Conservation (phyloP, 1,140 invertebrate genomes). For the Nymphalis io region DNA sequence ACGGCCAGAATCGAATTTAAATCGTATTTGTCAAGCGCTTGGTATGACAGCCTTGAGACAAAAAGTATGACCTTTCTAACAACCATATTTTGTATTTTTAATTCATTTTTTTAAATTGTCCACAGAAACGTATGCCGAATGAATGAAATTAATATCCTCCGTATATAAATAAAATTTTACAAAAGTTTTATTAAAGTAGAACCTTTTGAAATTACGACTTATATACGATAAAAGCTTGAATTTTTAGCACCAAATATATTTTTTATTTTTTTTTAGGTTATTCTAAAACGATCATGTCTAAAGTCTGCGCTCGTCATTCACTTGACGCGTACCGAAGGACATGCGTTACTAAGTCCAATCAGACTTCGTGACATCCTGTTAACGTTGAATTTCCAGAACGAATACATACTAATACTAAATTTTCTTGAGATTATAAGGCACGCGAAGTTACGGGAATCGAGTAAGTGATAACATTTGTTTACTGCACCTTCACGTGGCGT, state of each 20-base stretch:
- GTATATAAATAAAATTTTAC: too few relatives aligned
- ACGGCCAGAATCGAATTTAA: constrained; percentile 64
- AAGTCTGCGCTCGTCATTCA: constrained; percentile 25
- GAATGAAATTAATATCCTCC: too few relatives aligned
- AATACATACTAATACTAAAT: constrained; percentile 19
- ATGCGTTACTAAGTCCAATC: constrained; percentile 54
- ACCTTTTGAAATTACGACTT: too few relatives aligned
- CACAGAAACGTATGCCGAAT: too few relatives aligned
- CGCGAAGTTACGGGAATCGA: too few relatives aligned
- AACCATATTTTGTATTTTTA: neutral
- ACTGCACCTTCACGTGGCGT: too few relatives aligned
- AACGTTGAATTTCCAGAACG: constrained; percentile 42
- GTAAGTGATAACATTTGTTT: neutral
- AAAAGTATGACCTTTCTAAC: constrained; percentile 18
- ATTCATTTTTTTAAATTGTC: constrained; percentile 3
- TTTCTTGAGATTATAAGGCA: neutral
- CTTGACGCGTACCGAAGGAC: constrained; percentile 64
- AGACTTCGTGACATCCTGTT: constrained; percentile 61
- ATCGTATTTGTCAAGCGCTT: constrained; percentile 47
- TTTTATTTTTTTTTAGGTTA: too few relatives aligned
- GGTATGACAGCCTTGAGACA: constrained; percentile 31
- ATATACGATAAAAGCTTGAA: too few relatives aligned
- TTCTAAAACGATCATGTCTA: constrained; percentile 15
- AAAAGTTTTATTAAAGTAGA: too few relatives aligned
- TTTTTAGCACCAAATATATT: too few relatives aligned